These are phyloP conservation scores for Tursiops truncatus DNA, from an alignment of 2,113 vertebrate species.

Conservation along the genomic window DNA sequence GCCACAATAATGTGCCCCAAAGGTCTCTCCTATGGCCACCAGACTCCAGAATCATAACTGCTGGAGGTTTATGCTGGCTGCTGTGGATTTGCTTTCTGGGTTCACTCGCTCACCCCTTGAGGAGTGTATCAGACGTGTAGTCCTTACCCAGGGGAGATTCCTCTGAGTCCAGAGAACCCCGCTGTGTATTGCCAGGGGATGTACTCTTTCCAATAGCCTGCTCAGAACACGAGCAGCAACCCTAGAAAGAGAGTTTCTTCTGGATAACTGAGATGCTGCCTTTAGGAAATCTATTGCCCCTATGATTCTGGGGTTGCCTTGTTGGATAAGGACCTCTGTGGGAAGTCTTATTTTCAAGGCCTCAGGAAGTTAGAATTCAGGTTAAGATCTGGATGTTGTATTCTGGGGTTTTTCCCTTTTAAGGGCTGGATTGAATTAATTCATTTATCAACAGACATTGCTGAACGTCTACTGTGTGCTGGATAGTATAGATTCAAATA, in stretches of 20 bases:
- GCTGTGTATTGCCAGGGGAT: neutral
- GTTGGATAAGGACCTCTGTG: neutral
- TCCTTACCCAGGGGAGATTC: neutral
- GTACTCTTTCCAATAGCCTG: slow-evolving; percentile 7
- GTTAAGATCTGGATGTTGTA: neutral
- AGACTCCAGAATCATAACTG: neutral
- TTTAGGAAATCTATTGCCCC: neutral
- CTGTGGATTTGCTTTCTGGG: slow-evolving; percentile 47
- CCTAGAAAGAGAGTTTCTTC: neutral
- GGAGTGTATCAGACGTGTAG: neutral
- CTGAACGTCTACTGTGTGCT: neutral
- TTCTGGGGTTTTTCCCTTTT: neutral
- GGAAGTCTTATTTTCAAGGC: neutral
- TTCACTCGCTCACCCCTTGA: slow-evolving; percentile 6
- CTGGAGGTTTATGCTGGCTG: neutral
- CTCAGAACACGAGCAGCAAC: neutral
- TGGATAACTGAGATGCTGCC: neutral
- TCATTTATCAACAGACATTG: neutral
- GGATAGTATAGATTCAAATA: neutral
- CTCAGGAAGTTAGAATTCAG: neutral
- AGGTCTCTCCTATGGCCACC: neutral
- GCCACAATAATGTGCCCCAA: neutral
- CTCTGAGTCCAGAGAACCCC: neutral
- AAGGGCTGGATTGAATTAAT: neutral
- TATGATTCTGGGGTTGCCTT: neutral